Evolutionary conservation across 2,888 invertebrate genomes (phyloP).

Genomic region (Rotaria socialis): DNA sequence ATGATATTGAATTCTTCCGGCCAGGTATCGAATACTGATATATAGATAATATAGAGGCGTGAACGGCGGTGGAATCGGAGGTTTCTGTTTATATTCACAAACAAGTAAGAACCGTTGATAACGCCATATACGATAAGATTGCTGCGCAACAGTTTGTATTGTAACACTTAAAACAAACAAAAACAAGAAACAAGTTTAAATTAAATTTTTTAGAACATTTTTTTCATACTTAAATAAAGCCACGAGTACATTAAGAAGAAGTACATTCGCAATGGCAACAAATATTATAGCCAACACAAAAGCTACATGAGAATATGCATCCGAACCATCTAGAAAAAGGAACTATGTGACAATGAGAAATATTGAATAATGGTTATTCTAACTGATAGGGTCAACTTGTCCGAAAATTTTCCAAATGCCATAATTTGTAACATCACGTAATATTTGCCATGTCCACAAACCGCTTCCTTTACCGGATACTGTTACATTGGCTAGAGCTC

Average conservation of each 20-base stretch:
- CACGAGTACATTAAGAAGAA: conserved; percentile 41
- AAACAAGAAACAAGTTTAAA: no score
- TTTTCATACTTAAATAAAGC: conserved; percentile 43
- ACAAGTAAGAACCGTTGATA: conserved; percentile 37
- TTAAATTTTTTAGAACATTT: no score
- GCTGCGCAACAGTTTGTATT: conserved; percentile 39
- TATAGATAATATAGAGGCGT: neutral
- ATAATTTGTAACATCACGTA: conserved; percentile 5
- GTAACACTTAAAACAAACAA: neutral
- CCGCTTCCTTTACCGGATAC: neutral
- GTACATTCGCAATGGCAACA: conserved; percentile 39
- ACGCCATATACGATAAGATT: conserved; percentile 42
- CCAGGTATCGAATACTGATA: neutral
- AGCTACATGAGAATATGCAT: neutral
- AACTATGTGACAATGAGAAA: neutral
- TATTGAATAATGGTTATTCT: neutral
- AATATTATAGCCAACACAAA: neutral
- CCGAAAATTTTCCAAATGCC: conserved; percentile 13
- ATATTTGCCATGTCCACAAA: neutral
- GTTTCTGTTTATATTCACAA: neutral
- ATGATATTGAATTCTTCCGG: neutral
- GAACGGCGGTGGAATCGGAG: neutral
- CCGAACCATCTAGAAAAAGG: neutral
- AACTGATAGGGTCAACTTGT: neutral
- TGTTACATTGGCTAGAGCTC: neutral